Evolutionary conservation across 2,797 vertebrate species (phyloP).

Genomic region (Discoglossus pictus): DNA sequence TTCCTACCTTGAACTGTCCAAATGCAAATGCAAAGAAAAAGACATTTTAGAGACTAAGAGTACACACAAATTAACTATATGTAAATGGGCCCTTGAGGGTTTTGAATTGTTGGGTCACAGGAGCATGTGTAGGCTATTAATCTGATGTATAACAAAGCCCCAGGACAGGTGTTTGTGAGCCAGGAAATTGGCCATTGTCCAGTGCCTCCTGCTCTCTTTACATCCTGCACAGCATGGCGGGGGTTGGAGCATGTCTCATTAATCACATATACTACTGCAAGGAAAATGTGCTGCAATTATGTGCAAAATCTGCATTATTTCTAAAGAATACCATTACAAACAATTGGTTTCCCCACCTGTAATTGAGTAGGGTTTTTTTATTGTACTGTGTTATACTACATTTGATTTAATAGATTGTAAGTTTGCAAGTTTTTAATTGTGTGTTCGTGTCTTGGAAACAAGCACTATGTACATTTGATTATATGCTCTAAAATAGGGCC

Average conservation of each 20-base stretch:
- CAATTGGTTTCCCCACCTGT: too few relatives aligned
- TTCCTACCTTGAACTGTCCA: neutral
- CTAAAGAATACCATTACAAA: too few relatives aligned
- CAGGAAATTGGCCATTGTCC: slow-evolving; percentile 31
- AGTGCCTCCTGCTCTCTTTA: slow-evolving; percentile 1
- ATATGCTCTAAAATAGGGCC: too few relatives aligned
- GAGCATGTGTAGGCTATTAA: slow-evolving; percentile 20
- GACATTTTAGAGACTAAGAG: too few relatives aligned
- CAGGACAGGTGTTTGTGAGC: neutral
- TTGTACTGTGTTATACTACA: too few relatives aligned
- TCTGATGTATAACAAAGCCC: slow-evolving; percentile 16
- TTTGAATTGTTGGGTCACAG: neutral
- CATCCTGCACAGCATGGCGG: slow-evolving; percentile 5
- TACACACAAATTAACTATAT: neutral
- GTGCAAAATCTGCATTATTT: too few relatives aligned
- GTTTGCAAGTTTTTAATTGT: too few relatives aligned
- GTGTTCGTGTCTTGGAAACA: too few relatives aligned
- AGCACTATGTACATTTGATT: too few relatives aligned
- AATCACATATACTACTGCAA: neutral
- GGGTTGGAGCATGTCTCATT: neutral
- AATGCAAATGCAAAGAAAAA: neutral
- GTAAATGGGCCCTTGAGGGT: neutral
- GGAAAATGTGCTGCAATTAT: too few relatives aligned
- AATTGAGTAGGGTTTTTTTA: too few relatives aligned
- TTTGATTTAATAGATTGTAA: too few relatives aligned